Evolutionary conservation across 2,797 vertebrate genomes (phyloP).

Genomic region (Acanthiza pusilla): DNA sequence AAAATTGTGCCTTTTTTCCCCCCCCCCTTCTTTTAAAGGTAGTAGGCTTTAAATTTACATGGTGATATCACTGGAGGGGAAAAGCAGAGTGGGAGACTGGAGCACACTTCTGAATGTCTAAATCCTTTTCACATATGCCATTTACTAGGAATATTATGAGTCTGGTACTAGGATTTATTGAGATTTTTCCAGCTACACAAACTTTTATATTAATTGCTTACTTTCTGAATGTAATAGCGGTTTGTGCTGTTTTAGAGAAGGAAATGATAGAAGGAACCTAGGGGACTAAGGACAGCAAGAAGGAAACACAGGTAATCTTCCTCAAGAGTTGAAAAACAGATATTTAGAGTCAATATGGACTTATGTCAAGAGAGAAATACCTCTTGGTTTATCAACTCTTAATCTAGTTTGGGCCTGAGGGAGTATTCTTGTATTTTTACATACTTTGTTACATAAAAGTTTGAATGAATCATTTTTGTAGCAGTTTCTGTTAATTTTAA

Average conservation of each 20-base stretch:
- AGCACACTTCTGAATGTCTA: not conserved
- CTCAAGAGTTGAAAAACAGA: not conserved
- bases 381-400: slow-evolving; percentile 26
- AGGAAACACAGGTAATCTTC: not conserved
- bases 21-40: not conserved
- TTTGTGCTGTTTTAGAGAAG: slow-evolving; percentile 20
- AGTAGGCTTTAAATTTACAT: slow-evolving; percentile 27
- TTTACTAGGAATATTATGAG: slow-evolving; percentile 29
- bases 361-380: not conserved
- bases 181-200: slow-evolving; percentile 54
- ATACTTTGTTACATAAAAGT: slow-evolving; percentile 7
- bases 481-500: not conserved
- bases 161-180: slow-evolving; percentile 14
- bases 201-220: slow-evolving; percentile 65
- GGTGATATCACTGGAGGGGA: not conserved
- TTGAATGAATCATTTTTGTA: not conserved
- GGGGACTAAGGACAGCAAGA: not conserved
- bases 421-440: slow-evolving; percentile 8
- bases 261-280: not conserved
- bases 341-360: slow-evolving; percentile 15
- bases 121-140: not conserved
- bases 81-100: not conserved
- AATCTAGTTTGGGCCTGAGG: slow-evolving; percentile 30
- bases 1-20: not conserved
- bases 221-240: not conserved